A percentile compares a stretch with the other conserved stretches of the same genome.
These are phyloP conservation scores for Tarsius wallacei DNA, from an alignment of 2,797 vertebrate species.

Conservation along the genomic window DNA sequence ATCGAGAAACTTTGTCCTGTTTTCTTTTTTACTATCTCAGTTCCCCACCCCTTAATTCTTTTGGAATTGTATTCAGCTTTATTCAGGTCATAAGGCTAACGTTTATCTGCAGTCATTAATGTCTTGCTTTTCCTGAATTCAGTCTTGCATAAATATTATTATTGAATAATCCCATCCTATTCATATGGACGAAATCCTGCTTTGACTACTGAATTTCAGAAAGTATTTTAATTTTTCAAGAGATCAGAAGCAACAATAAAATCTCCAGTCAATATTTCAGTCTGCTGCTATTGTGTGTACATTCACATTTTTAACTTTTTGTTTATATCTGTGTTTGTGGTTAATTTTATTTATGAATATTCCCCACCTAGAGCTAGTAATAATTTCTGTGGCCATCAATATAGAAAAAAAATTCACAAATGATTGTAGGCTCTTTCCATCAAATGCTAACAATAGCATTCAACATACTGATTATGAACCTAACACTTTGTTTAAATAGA, in stretches of 20 bases:
- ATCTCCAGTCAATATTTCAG: not conserved
- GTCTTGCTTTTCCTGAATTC: not conserved
- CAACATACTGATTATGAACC: not conserved
- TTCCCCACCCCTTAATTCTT: not conserved
- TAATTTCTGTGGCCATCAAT: not conserved
- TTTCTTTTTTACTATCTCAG: not conserved
- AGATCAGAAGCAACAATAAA: not conserved
- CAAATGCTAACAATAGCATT: not conserved
- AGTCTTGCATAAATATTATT: not conserved
- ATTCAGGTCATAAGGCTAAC: not conserved
- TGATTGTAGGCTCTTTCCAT: not conserved
- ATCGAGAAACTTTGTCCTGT: not conserved
- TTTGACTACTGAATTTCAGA: not conserved
- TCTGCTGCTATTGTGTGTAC: not conserved
- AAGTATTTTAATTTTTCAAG: not conserved
- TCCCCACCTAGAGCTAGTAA: not conserved
- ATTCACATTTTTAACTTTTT: not conserved
- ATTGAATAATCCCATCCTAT: not conserved
- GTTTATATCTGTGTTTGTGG: not conserved
- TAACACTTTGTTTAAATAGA: not conserved
- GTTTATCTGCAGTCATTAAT: not conserved
- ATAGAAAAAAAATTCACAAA: not conserved
- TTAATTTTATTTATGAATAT: not conserved
- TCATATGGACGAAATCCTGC: not conserved
- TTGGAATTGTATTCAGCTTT: not conserved